These are phyloP conservation scores for Eristalis pertinax DNA, from an alignment of 2,888 invertebrate species.

Conservation along the genomic window DNA sequence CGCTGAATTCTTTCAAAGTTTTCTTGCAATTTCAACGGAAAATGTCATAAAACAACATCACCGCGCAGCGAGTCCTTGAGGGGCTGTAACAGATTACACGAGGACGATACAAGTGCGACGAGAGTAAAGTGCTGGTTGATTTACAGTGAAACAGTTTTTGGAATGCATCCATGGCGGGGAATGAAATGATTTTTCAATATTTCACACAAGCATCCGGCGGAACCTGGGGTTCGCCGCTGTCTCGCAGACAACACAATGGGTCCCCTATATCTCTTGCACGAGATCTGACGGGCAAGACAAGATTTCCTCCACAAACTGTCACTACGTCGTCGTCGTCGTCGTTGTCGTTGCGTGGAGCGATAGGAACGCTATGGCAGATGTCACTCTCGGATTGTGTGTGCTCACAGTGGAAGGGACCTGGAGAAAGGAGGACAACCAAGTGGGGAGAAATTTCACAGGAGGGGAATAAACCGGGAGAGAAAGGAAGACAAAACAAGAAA, in stretches of 20 bases:
- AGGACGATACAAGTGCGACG: no score
- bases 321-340: background rate
- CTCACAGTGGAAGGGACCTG: constrained; percentile 1
- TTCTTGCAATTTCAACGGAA: constrained; percentile 19
- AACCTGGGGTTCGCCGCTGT: background rate
- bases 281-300: constrained; percentile 32
- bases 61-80: constrained; percentile 10
- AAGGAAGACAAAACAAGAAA: background rate
- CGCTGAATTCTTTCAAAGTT: constrained; percentile 11
- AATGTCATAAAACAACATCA: constrained; percentile 25
- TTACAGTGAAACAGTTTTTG: constrained; percentile 2
- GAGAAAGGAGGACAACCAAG: background rate
- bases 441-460: background rate
- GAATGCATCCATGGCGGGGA: constrained; percentile 35
- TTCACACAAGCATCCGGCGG: constrained; percentile 1
- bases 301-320: constrained; percentile 36
- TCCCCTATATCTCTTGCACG: constrained; percentile 50
- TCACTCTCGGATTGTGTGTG: constrained; percentile 14
- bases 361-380: constrained; percentile 17
- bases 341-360: background rate
- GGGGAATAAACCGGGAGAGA: no score
- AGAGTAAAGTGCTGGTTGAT: background rate
- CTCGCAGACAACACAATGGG: constrained; percentile 17
- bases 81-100: background rate
- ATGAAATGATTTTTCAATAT: constrained; percentile 29